Evolutionary conservation across 2,113 vertebrate species (phyloP).

Genomic region (Saguinus imperator): DNA sequence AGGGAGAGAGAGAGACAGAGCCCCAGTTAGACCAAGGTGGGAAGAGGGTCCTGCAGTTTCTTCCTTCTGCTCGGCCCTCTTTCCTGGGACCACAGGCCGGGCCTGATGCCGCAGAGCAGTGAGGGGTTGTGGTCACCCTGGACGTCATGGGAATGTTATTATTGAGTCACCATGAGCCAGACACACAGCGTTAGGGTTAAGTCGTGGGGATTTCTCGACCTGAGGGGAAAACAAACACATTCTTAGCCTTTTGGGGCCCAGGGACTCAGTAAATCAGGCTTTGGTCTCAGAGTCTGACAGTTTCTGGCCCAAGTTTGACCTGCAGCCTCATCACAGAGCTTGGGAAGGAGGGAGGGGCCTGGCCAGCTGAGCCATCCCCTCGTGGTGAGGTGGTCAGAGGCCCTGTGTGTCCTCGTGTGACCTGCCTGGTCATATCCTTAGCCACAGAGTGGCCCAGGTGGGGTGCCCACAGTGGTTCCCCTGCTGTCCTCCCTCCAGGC

Average conservation of each 20-base stretch:
- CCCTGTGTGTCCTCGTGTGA: background rate
- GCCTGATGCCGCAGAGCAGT: background rate
- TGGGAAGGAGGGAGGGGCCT: background rate
- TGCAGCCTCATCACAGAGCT: background rate
- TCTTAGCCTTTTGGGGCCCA: background rate
- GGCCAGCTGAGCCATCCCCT: background rate
- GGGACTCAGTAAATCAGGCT: background rate
- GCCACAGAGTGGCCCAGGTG: background rate
- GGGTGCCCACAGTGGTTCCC: background rate
- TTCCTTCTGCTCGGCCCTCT: background rate
- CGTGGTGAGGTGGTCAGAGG: background rate
- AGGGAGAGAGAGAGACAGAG: background rate
- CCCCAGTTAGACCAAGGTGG: background rate
- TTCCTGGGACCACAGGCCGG: background rate
- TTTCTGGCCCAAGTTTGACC: background rate
- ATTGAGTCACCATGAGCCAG: background rate
- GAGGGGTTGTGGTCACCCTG: background rate
- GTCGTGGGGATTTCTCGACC: background rate
- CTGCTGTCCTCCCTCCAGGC: background rate
- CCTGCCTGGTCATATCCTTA: background rate
- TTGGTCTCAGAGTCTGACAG: background rate
- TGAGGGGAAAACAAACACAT: background rate
- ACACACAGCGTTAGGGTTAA: background rate
- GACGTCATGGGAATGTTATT: background rate
- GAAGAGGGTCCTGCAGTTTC: fast-evolving